phyloP scores from a whole-genome alignment of 2,113 vertebrate species.

The Elephas maximus region DNA sequence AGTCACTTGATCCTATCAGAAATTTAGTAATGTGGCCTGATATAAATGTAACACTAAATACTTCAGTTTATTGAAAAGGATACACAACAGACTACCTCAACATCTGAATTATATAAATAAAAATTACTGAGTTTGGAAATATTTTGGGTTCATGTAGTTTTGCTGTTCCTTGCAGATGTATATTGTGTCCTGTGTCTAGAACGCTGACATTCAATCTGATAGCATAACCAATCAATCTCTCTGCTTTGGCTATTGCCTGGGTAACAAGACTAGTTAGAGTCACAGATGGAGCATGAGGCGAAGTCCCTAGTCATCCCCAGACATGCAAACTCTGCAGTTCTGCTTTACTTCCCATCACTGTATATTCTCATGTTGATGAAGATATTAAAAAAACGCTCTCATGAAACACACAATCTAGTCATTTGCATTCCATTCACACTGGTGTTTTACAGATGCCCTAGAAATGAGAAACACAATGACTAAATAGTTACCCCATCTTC shows the following conservation, averaged over 20 bases:
- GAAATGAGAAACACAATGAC: not conserved
- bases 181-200: constrained; percentile 60
- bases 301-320: constrained; percentile 1
- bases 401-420: not conserved
- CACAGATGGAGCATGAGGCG: constrained; percentile 29
- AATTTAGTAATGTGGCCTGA: not conserved
- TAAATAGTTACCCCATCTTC: not conserved
- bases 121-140: not conserved
- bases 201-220: constrained; percentile 57
- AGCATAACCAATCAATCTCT: constrained; percentile 76
- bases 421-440: not conserved
- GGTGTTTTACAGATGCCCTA: not conserved
- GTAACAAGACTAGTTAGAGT: constrained; percentile 51
- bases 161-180: not conserved
- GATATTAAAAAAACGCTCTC: constrained; percentile 25
- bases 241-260: constrained; percentile 60
- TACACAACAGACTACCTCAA: constrained; percentile 34
- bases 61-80: constrained; percentile 19
- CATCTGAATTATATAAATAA: constrained; percentile 66
- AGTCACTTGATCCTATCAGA: not conserved
- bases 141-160: constrained; percentile 60
- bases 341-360: not conserved
- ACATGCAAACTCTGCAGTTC: constrained; percentile 18
- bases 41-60: constrained; percentile 34
- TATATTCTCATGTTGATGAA: not conserved